Conservation (phyloP, 2,113 vertebrate species). For the Australoheros scitulus region DNA sequence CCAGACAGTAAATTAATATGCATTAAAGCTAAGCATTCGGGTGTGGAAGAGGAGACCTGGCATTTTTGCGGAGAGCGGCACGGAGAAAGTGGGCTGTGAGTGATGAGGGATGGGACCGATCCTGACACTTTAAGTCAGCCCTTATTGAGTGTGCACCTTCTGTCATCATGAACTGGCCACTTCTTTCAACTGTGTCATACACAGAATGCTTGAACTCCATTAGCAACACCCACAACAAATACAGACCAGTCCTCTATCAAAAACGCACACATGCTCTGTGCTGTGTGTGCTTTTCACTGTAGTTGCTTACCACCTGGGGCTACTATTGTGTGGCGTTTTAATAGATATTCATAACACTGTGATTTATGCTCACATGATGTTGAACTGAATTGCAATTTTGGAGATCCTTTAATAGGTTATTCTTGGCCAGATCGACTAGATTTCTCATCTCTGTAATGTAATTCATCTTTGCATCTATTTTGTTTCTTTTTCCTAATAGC, state of each 20-base stretch:
- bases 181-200: conserved; percentile 64
- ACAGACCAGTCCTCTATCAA: neutral
- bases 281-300: neutral
- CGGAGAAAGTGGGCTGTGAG: conserved; percentile 59
- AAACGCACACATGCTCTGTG: neutral
- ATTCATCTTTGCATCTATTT: conserved; percentile 22
- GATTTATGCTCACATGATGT: conserved; percentile 35
- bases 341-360: conserved; percentile 8
- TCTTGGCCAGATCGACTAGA: neutral
- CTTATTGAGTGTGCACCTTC: conserved; percentile 59
- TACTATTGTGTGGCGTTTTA: conserved; percentile 13
- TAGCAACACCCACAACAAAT: conserved; percentile 43
- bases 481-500: neutral
- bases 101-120: conserved; percentile 63
- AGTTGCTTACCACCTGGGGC: conserved; percentile 14
- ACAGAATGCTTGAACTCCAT: conserved; percentile 24
- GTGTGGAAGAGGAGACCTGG: conserved; percentile 46
- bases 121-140: conserved; percentile 61
- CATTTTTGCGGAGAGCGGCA: conserved; percentile 22
- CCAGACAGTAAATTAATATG: conserved; percentile 60
- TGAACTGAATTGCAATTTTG: conserved; percentile 7
- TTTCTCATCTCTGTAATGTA: conserved; percentile 20
- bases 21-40: conserved; percentile 55
- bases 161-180: conserved; percentile 34
- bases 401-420: conserved; percentile 12